phyloP scores from a whole-genome alignment of 2,888 invertebrate genomes.

The Philaethria dido region DNA sequence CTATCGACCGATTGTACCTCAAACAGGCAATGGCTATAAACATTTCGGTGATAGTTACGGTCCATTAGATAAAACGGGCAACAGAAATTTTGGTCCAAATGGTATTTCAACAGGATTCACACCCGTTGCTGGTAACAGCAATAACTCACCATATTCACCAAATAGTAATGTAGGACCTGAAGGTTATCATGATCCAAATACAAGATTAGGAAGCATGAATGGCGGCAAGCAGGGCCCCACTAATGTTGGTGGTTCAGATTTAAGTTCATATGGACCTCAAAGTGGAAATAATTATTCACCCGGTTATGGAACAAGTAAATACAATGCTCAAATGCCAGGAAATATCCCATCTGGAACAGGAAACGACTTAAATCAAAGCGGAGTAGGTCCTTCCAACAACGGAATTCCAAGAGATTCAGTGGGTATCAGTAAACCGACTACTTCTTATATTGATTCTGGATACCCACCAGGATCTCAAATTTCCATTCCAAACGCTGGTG shows the following conservation, averaged over 20 bases:
- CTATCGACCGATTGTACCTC: conserved; percentile 16
- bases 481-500: conserved; percentile 14
- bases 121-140: background rate
- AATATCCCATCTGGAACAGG: conserved; percentile 4
- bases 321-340: conserved; percentile 15
- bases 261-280: conserved; percentile 7
- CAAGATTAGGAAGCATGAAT: background rate
- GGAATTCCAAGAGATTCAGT: conserved; percentile 5
- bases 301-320: conserved; percentile 17
- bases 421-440: conserved; percentile 3
- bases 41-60: conserved; percentile 10
- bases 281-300: conserved; percentile 14
- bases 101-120: background rate
- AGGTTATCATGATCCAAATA: conserved; percentile 15
- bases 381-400: conserved; percentile 5
- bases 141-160: conserved; percentile 17
- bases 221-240: background rate
- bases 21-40: conserved; percentile 1
- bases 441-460: background rate
- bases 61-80: conserved; percentile 22
- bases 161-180: conserved; percentile 15
- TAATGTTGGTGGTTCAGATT: background rate
- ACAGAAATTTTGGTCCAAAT: conserved; percentile 14
- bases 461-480: conserved; percentile 38
- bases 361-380: conserved; percentile 21